Percentiles rank a stretch among this genome's conserved stretches.
Conservation (phyloP, 2,888 invertebrate genomes). For the Parnassius smintheus region DNA sequence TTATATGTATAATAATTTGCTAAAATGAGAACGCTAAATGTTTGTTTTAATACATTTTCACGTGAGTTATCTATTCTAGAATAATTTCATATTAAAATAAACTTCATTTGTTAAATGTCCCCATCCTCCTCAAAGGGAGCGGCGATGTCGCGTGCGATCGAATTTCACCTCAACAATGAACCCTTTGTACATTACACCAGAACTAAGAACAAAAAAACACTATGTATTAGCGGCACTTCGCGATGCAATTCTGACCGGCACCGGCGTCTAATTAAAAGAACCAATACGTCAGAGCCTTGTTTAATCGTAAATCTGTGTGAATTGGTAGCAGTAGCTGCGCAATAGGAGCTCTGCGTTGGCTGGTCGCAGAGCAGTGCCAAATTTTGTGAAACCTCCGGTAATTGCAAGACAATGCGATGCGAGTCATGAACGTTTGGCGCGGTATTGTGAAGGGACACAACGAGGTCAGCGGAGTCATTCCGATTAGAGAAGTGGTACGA, state of each 20-base stretch:
- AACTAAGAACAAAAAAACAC: conserved; percentile 61
- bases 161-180: conserved; percentile 63
- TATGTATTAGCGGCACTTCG: conserved; percentile 69
- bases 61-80: too few species aligned
- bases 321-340: conserved; percentile 27
- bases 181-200: conserved; percentile 52
- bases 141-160: conserved; percentile 73
- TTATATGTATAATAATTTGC: too few species aligned
- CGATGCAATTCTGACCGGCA: conserved; percentile 63
- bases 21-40: too few species aligned
- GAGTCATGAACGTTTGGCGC: conserved; percentile 67
- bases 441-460: conserved; percentile 56
- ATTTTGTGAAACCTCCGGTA: conserved; percentile 70
- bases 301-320: conserved; percentile 33
- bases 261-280: conserved; percentile 61
- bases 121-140: conserved; percentile 45
- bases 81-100: neutral
- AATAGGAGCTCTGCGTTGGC: conserved; percentile 34
- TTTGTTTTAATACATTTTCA: too few species aligned
- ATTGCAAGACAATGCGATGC: conserved; percentile 72
- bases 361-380: conserved; percentile 61
- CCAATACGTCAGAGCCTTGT: conserved; percentile 36
- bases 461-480: conserved; percentile 50
- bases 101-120: conserved; percentile 23
- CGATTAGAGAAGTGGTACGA: conserved; percentile 34